Percentiles rank a stretch among this genome's conserved stretches.
Conservation (phyloP, 2,888 invertebrate species). For the Caenorhabditis virilis region DNA sequence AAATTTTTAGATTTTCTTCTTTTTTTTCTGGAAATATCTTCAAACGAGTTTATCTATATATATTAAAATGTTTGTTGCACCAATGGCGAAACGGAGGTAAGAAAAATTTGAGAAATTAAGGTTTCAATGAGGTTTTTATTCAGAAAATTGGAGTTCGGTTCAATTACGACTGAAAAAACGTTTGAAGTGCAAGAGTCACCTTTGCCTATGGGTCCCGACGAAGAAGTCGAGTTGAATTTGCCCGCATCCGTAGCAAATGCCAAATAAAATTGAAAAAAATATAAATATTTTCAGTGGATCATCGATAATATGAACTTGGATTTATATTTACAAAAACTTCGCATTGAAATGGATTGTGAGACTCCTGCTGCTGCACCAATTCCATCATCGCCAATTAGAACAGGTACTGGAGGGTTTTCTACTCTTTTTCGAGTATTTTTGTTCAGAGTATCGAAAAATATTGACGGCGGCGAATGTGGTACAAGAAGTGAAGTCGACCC, state of each 20-base stretch:
- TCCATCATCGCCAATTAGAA: constrained; percentile 21
- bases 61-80: too few relatives aligned
- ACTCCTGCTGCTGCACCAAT: constrained; percentile 6
- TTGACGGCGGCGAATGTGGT: constrained; percentile 11
- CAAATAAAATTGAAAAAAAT: neutral
- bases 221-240: neutral
- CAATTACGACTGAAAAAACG: neutral
- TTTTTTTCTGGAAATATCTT: too few relatives aligned
- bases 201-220: neutral
- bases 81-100: too few relatives aligned
- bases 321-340: neutral
- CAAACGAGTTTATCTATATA: too few relatives aligned
- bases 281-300: constrained; percentile 14
- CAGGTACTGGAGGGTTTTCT: too few relatives aligned
- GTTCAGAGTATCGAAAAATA: constrained; percentile 25
- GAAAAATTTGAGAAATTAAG: too few relatives aligned
- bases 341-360: constrained; percentile 3
- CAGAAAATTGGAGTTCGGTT: neutral
- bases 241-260: neutral
- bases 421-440: too few relatives aligned
- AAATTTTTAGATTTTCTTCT: too few relatives aligned
- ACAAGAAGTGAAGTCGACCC: constrained; percentile 8
- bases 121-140: too few relatives aligned
- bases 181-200: neutral
- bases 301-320: constrained; percentile 11